Conservation (phyloP, 2,113 vertebrate species). For the Heliornis fulica region DNA sequence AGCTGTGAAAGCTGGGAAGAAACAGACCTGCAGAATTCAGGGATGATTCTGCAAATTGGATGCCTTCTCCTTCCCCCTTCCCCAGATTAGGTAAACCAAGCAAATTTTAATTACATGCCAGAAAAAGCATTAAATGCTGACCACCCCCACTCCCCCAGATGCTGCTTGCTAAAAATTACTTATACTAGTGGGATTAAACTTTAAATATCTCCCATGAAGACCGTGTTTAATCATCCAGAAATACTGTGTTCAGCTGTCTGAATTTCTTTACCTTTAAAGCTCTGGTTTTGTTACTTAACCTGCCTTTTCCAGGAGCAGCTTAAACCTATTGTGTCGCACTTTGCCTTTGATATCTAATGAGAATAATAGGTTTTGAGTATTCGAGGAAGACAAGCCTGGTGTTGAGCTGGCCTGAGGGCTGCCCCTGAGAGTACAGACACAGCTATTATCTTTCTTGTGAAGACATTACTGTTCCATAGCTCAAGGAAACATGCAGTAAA, state of each 20-base stretch:
- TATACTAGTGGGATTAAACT: not conserved
- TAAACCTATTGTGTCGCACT: not conserved
- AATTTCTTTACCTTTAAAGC: not conserved
- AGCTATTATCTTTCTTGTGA: constrained; percentile 30
- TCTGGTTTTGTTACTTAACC: not conserved
- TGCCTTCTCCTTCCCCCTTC: not conserved
- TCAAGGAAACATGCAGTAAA: constrained; percentile 27
- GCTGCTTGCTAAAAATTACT: not conserved
- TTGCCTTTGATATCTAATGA: constrained; percentile 31
- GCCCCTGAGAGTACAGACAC: constrained; percentile 17
- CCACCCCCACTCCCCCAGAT: not conserved
- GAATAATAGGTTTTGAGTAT: not conserved
- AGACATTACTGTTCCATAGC: not conserved
- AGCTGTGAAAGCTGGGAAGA: not conserved
- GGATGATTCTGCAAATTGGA: not conserved
- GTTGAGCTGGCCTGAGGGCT: constrained; percentile 15
- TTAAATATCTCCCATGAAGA: not conserved
- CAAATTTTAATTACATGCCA: not conserved
- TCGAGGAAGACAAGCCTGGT: not conserved
- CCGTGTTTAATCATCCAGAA: not conserved
- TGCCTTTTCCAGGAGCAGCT: constrained; percentile 12
- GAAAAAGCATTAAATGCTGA: not conserved
- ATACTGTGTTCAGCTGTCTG: not conserved
- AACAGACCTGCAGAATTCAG: not conserved
- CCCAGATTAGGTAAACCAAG: not conserved